phyloP scores from a whole-genome alignment of 2,797 vertebrate genomes.

The Australoheros facetus region DNA sequence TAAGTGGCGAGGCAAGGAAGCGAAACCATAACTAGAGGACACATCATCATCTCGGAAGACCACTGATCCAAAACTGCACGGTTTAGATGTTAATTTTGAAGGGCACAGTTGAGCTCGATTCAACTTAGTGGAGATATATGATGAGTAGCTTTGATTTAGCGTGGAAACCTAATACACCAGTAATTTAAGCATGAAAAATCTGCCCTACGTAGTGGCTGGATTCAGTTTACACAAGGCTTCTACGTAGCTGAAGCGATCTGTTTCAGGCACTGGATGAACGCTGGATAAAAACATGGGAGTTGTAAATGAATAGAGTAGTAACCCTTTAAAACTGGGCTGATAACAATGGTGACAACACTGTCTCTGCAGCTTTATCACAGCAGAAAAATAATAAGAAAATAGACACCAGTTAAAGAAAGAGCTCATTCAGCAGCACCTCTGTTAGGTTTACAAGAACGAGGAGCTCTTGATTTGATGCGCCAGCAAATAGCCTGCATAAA shows the following conservation, averaged over 20 bases:
- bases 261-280: not conserved
- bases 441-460: constrained; percentile 24
- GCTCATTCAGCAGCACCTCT: constrained; percentile 18
- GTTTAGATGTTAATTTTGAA: constrained; percentile 29
- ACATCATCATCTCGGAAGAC: constrained; percentile 57
- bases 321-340: too few species aligned
- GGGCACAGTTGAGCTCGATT: constrained; percentile 3
- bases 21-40: constrained; percentile 79
- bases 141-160: not conserved
- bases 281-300: too few species aligned
- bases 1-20: constrained; percentile 74
- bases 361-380: not conserved
- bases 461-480: constrained; percentile 32
- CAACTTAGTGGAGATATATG: not conserved
- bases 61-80: constrained; percentile 63
- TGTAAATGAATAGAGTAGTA: not conserved
- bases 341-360: not conserved
- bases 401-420: constrained; percentile 20
- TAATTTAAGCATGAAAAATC: not conserved
- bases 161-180: not conserved
- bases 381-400: not conserved
- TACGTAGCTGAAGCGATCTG: not conserved
- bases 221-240: not conserved
- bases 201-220: not conserved
- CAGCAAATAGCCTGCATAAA: constrained; percentile 30